Conservation (phyloP, 2,113 vertebrate species). For the Dermatemys mawii region DNA sequence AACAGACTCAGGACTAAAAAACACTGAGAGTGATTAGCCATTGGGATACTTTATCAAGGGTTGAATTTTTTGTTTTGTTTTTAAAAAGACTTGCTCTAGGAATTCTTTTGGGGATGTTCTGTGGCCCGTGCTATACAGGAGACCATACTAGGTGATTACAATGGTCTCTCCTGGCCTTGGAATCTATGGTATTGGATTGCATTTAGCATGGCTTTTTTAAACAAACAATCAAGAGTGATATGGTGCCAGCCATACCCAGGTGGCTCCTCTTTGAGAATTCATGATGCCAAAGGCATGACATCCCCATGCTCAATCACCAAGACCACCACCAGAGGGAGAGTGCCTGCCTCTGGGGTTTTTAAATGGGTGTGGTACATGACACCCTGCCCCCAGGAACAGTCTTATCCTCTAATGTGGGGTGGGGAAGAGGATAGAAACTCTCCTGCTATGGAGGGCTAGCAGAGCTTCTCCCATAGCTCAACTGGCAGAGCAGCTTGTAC, state of each 20-base stretch:
- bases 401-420: not conserved
- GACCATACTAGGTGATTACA: not conserved
- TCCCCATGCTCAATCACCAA: not conserved
- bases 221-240: not conserved
- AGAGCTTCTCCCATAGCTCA: fast-evolving
- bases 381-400: not conserved
- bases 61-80: no score
- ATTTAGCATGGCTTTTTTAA: not conserved
- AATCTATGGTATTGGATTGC: not conserved
- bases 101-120: not conserved
- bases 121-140: not conserved
- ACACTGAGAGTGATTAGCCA: not conserved
- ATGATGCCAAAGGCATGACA: not conserved
- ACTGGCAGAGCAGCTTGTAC: fast-evolving
- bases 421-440: fast-evolving
- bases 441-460: fast-evolving
- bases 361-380: not conserved
- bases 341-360: not conserved
- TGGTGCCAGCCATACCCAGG: not conserved
- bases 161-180: not conserved
- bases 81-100: not conserved
- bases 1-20: not conserved
- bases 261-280: not conserved
- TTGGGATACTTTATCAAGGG: not conserved
- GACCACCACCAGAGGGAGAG: not conserved